These are phyloP conservation scores for Megamerina dolium DNA, from an alignment of 2,888 invertebrate genomes.

Conservation along the genomic window DNA sequence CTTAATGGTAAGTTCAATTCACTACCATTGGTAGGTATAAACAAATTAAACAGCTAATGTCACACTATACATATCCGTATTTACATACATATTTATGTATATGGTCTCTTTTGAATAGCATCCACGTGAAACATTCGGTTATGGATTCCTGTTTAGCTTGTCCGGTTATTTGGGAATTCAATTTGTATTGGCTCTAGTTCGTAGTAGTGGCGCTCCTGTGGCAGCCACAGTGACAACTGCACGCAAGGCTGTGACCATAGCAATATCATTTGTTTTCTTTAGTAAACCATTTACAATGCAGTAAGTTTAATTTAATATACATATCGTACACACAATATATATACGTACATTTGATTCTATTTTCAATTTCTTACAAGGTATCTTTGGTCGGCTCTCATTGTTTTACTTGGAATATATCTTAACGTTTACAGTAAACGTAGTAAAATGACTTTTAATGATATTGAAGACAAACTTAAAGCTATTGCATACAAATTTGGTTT, in stretches of 20 bases:
- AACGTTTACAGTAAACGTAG: slow-evolving; percentile 81
- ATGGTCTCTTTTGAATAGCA: slow-evolving; percentile 53
- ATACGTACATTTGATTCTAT: not conserved
- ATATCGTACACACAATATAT: not conserved
- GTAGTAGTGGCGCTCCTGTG: slow-evolving; percentile 82
- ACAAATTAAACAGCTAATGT: not conserved
- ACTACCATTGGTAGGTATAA: not conserved
- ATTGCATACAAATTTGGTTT: slow-evolving; percentile 15
- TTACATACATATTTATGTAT: slow-evolving; percentile 17
- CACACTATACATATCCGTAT: not conserved
- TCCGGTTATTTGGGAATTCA: slow-evolving; percentile 92
- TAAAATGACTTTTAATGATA: slow-evolving; percentile 40
- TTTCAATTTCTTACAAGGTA: slow-evolving; percentile 59
- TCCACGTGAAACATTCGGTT: slow-evolving; percentile 71
- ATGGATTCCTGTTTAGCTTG: slow-evolving; percentile 77
- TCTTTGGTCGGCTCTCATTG: slow-evolving; percentile 83
- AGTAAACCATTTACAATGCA: slow-evolving; percentile 89
- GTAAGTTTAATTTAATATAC: slow-evolving; percentile 55
- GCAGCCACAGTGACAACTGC: slow-evolving; percentile 91
- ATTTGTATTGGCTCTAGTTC: slow-evolving; percentile 83
- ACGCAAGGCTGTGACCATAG: slow-evolving; percentile 85
- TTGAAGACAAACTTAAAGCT: slow-evolving; percentile 27
- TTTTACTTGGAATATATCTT: slow-evolving; percentile 87
- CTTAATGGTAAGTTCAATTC: slow-evolving; percentile 58
- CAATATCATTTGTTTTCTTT: slow-evolving; percentile 89